Base-by-base conservation (phyloP, 2,888 invertebrate species). In the Amaurobius ferox region DNA sequence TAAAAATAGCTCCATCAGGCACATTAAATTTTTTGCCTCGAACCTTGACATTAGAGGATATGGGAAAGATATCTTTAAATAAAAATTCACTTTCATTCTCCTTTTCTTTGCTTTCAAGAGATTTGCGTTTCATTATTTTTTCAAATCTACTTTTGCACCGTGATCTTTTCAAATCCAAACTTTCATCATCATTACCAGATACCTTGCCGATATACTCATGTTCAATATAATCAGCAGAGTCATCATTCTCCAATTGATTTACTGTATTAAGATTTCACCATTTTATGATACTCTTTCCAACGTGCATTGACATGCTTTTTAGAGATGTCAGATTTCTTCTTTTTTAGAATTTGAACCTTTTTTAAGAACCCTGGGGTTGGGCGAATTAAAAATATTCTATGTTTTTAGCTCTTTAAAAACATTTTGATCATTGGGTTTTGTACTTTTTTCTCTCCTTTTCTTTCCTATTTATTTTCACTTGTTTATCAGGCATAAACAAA, bases 91-190 rank as follows among this genome's bases (percentile, higher is more conserved):
- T 79, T 30, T 66, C 7, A 39, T 55, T 66, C 7, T 23, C 26
- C 39, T 62, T 83, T 23, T 74, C 76, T n/a, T 72, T 23, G n/a
- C 28, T 16, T 28, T 62, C 23, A 19, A 16, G 40, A 26, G 68
- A 30, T 66, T 72, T 72, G 19, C 83, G 71, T 55, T 85, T 77
- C 83, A 85, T 85, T 9, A 78, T 72, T 48, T 30, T 85, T 66
- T 85, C 77, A 71, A 71, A 85, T 3, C 70, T 77, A 0, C 16
- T 32, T 19, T 66, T 3, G 7, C 5, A 66, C 19, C 0, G 32
- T 19, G n/a, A n/a, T n/a, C n/a, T n/a, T n/a, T n/a, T n/a, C n/a
- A n/a, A n/a, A n/a, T n/a, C n/a, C n/a, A n/a, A n/a, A n/a, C n/a
- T n/a, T n/a, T n/a, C n/a, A n/a, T n/a, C n/a, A n/a, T n/a, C n/a